phyloP scores from a whole-genome alignment of 1,140 invertebrate species.

The Drosophila sturtevanti region DNA sequence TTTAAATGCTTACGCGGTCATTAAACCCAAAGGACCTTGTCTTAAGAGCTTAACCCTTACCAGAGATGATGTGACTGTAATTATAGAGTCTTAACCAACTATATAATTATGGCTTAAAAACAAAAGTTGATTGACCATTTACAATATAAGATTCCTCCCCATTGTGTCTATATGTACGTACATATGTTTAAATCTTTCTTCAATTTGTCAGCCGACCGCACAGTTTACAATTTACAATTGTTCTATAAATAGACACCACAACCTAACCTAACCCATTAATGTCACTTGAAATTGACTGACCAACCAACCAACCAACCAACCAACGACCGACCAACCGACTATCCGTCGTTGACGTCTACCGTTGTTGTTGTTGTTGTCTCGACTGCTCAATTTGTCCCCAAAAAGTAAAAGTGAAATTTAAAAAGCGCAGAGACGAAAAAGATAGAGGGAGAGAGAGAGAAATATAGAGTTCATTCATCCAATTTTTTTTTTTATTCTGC shows the following conservation, averaged over 20 bases:
- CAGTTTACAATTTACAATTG: conserved; percentile 43
- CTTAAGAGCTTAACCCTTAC: background rate
- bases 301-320: background rate
- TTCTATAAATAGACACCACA: conserved; percentile 60
- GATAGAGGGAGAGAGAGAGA: background rate
- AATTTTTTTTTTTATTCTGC: conserved; percentile 34
- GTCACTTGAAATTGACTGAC: conserved; percentile 57
- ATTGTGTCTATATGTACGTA: background rate
- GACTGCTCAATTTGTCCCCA: conserved; percentile 42
- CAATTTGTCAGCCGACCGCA: background rate
- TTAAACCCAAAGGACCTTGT: background rate
- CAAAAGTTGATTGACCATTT: background rate
- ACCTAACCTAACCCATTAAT: conserved; percentile 62
- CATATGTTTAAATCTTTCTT: background rate
- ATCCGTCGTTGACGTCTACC: background rate
- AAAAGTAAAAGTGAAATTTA: conserved; percentile 51
- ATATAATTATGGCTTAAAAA: background rate
- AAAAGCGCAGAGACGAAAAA: background rate
- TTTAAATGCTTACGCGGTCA: too few relatives aligned
- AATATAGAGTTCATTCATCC: conserved; percentile 70
- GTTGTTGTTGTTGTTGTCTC: background rate
- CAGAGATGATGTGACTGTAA: too few relatives aligned
- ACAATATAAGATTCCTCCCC: background rate
- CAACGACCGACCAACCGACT: background rate
- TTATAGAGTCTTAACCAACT: background rate